Evolutionary conservation across 2,113 vertebrate species (phyloP).

Genomic region (Procavia capensis): DNA sequence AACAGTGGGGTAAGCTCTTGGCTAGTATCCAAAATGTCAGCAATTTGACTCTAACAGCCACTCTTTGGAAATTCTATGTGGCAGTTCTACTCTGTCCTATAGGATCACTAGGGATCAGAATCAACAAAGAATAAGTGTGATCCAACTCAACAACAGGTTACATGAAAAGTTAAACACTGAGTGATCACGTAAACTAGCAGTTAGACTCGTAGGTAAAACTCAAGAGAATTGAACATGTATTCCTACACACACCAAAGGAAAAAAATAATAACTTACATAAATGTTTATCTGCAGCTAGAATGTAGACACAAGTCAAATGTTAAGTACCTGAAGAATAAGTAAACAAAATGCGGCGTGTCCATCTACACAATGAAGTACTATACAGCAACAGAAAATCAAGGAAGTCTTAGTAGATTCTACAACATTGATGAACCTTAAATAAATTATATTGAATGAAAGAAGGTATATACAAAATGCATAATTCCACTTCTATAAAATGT

Average conservation of each 20-base stretch:
- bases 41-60: too few relatives aligned
- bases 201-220: background rate
- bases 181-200: background rate
- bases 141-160: background rate
- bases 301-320: background rate
- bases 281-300: background rate
- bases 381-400: background rate
- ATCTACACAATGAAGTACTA: accelerated
- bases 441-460: too few relatives aligned
- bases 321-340: background rate
- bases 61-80: too few relatives aligned
- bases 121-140: background rate
- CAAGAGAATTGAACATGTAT: background rate
- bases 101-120: too few relatives aligned
- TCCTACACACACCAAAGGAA: background rate
- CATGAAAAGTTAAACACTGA: background rate
- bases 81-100: too few relatives aligned
- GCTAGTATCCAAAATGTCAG: too few relatives aligned
- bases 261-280: background rate
- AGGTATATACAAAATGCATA: too few relatives aligned
- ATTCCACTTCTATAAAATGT: too few relatives aligned
- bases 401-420: accelerated
- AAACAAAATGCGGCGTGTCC: accelerated
- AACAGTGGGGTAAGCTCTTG: background rate
- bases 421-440: accelerated